phyloP scores from a whole-genome alignment of 2,113 vertebrate species.

The Campylorhamphus procurvoides region DNA sequence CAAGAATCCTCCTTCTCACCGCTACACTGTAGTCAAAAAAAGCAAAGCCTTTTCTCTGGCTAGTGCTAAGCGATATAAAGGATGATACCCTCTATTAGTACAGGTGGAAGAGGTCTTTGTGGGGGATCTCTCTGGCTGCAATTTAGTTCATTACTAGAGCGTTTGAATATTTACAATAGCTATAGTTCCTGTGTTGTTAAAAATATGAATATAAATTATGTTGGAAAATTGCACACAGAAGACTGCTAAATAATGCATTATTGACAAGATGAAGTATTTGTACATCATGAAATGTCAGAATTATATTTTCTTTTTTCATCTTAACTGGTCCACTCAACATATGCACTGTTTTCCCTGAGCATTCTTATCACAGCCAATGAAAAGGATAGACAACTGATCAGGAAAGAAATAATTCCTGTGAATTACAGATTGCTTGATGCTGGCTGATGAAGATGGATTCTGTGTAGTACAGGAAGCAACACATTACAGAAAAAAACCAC shows the following conservation, averaged over 20 bases:
- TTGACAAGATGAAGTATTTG: background rate
- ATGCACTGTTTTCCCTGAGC: background rate
- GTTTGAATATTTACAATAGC: background rate
- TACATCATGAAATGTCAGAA: background rate
- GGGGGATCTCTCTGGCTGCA: background rate
- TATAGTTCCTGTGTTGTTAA: background rate
- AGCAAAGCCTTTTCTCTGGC: background rate
- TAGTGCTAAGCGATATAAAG: background rate
- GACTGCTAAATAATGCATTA: background rate
- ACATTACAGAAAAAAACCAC: background rate
- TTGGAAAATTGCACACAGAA: background rate
- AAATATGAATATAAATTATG: background rate
- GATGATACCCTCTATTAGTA: background rate
- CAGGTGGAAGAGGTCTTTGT: background rate
- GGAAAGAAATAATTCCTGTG: background rate
- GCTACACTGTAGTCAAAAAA: background rate
- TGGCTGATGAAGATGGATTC: background rate
- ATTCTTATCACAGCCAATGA: background rate
- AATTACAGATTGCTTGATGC: background rate
- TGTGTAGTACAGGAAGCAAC: background rate
- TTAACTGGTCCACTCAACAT: background rate
- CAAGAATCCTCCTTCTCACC: background rate
- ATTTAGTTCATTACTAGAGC: background rate
- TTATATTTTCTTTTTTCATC: background rate
- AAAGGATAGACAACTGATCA: background rate